phyloP scores from a whole-genome alignment of 2,888 invertebrate species.

The Ophioninae sp. region DNA sequence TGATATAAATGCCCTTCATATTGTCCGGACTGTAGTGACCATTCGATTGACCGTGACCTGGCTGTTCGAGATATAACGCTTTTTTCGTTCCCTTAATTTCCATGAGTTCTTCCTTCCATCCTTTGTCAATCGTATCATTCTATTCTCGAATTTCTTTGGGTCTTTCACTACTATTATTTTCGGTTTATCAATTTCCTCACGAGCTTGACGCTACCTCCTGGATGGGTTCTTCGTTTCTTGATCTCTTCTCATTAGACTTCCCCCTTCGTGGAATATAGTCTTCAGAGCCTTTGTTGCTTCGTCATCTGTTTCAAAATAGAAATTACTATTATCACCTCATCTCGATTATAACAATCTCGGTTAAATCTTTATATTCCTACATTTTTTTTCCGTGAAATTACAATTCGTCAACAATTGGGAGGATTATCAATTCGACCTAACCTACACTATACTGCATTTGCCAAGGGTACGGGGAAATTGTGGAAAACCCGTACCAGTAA shows the following conservation, averaged over 20 bases:
- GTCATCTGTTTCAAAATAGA: constrained; percentile 33
- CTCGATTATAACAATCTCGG: background rate
- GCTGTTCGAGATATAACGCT: background rate
- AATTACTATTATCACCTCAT: background rate
- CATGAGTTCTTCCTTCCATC: background rate
- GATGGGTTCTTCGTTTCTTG: constrained; percentile 8
- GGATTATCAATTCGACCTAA: too few relatives aligned
- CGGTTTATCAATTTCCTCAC: constrained; percentile 14
- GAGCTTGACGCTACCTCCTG: background rate
- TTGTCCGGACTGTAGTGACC: background rate
- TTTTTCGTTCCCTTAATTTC: background rate
- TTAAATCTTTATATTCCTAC: background rate
- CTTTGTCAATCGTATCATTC: constrained; percentile 30
- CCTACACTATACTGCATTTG: too few relatives aligned
- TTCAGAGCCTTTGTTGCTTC: constrained; percentile 52
- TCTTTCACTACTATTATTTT: background rate
- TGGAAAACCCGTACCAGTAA: too few relatives aligned
- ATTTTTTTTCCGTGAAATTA: background rate
- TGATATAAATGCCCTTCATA: background rate
- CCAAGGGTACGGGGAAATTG: too few relatives aligned
- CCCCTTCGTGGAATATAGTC: constrained; percentile 4
- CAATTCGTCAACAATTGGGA: too few relatives aligned
- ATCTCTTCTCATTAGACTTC: background rate
- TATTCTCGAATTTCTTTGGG: constrained; percentile 1
- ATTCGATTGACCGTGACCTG: background rate